Evolutionary conservation across 64 coral and sea anemone genomes (phyloP).

Genomic region (Platygyra sinensis): DNA sequence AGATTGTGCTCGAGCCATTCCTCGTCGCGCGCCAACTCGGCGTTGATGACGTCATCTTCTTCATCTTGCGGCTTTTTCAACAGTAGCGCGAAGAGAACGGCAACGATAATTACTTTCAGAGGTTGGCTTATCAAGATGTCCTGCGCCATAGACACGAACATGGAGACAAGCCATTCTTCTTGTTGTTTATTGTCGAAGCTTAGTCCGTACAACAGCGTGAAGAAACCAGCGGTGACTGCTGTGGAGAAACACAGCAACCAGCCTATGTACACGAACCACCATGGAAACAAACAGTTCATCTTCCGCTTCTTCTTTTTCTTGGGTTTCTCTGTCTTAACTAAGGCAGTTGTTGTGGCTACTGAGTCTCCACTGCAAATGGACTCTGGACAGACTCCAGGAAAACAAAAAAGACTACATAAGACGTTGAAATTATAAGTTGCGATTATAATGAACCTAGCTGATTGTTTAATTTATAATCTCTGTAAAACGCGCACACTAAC

Average conservation of each 20-base stretch:
- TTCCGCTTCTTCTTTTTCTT: constrained; percentile 19
- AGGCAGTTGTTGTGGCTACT: background rate
- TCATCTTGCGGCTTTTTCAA: constrained; percentile 89
- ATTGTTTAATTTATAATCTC: too few species aligned
- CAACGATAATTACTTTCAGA: constrained; percentile 75
- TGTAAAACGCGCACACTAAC: too few species aligned
- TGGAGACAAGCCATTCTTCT: constrained; percentile 78
- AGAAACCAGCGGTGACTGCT: constrained; percentile 48
- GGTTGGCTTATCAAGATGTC: constrained; percentile 94
- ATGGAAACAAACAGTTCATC: constrained; percentile 61
- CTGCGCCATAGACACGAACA: constrained; percentile 84
- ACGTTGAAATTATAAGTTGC: too few species aligned
- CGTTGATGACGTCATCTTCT: constrained; percentile 74
- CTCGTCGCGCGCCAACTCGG: constrained; percentile 77
- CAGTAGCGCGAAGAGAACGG: constrained; percentile 81
- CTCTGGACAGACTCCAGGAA: background rate
- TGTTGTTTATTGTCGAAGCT: constrained; percentile 60
- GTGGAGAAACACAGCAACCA: constrained; percentile 81
- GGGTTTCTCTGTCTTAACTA: constrained; percentile 41
- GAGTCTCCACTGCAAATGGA: background rate
- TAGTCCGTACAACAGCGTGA: constrained; percentile 80
- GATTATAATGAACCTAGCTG: too few species aligned
- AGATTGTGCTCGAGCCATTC: constrained; percentile 91
- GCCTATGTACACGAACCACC: constrained; percentile 94
- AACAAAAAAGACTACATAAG: background rate